phyloP scores from a whole-genome alignment of 2,113 vertebrate species.

The Gallinago jamesoni region DNA sequence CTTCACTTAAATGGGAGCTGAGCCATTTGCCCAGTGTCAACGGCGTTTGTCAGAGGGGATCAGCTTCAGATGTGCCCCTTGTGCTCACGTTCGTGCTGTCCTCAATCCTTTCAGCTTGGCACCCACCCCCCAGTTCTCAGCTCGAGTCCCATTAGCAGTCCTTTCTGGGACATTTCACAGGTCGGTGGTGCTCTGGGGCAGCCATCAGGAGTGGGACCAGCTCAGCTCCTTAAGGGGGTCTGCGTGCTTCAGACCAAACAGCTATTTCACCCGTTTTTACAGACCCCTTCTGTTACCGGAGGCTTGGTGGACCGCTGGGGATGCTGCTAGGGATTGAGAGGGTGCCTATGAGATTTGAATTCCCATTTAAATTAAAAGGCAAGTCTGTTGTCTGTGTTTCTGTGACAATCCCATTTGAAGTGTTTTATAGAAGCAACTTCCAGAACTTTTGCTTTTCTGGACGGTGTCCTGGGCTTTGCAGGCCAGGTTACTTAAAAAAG shows the following conservation, averaged over 20 bases:
- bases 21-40: background rate
- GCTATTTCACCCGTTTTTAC: fast-evolving
- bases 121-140: background rate
- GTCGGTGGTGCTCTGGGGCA: background rate
- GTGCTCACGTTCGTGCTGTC: background rate
- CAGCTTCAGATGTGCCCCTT: background rate
- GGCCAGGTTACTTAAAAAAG: background rate
- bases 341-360: background rate
- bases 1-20: background rate
- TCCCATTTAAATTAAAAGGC: background rate
- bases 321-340: background rate
- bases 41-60: background rate
- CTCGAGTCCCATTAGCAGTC: background rate
- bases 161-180: background rate
- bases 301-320: background rate
- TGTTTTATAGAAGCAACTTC: background rate
- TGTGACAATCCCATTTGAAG: background rate
- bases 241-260: background rate
- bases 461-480: background rate
- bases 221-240: background rate
- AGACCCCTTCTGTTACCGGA: background rate
- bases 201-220: background rate
- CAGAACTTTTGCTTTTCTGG: background rate
- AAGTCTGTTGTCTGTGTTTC: background rate
- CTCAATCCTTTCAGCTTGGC: background rate